A percentile compares a stretch with the other conserved stretches of the same genome.
These are phyloP conservation scores for Drosophila diplacantha DNA, from an alignment of 2,888 invertebrate genomes.

Conservation along the genomic window DNA sequence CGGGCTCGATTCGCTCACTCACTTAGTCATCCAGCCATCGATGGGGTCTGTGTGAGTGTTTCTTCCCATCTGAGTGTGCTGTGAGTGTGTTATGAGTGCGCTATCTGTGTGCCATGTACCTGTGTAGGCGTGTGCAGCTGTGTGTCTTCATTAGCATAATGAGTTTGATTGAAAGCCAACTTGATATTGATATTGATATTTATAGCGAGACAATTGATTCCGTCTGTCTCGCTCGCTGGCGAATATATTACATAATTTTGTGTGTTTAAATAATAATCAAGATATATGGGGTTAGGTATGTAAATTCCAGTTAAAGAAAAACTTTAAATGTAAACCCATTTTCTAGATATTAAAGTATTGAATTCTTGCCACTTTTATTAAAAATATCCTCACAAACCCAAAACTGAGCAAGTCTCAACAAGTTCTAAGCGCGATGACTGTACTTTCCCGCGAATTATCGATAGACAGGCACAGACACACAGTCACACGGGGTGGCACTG, in stretches of 20 bases:
- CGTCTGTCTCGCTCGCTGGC: slow-evolving; percentile 1
- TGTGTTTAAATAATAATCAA: slow-evolving; percentile 1
- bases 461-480: not conserved
- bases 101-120: slow-evolving; percentile 21
- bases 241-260: slow-evolving; percentile 9
- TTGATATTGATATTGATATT: slow-evolving; percentile 58
- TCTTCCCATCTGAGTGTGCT: slow-evolving; percentile 26
- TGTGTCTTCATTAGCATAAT: slow-evolving; percentile 67
- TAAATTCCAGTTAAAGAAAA: not conserved
- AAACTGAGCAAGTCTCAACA: not conserved
- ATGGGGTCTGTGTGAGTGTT: slow-evolving; percentile 10
- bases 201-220: slow-evolving; percentile 38
- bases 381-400: not conserved
- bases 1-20: slow-evolving; percentile 51
- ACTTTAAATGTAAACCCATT: no score
- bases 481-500: slow-evolving; percentile 8
- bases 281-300: not conserved
- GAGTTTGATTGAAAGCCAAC: slow-evolving; percentile 64
- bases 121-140: slow-evolving; percentile 53
- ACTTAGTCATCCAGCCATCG: slow-evolving; percentile 36
- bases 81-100: slow-evolving; percentile 11
- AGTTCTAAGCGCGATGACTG: slow-evolving; percentile 9
- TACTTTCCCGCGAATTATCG: slow-evolving; percentile 3
- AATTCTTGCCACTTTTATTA: not conserved
- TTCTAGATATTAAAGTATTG: no score